Evolutionary conservation across 53 echinoderm and acorn worm species (phyloP), one percentile per base, ranked within the genome.

Genomic region (Hippasteria phrygiana): DNA sequence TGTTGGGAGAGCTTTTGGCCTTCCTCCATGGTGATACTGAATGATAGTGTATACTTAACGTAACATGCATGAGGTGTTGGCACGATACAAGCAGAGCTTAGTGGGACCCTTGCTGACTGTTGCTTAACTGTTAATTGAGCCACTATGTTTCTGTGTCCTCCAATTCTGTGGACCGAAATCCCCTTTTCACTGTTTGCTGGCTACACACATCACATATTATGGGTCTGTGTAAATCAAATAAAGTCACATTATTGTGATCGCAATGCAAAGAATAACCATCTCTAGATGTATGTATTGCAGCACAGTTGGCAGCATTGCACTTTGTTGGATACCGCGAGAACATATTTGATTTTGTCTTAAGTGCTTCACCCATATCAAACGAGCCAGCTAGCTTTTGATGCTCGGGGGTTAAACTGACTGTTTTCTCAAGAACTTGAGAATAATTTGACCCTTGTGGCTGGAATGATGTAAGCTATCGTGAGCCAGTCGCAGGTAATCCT

Each of bases 71-170:
- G 65, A 13, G 16, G 31, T 81, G 81, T 65, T 81, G 64, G 81
- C 33, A 64, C 81, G 65, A 81, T 65, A 64, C 63, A 63, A 90
- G 74, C 71, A 91, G 38, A 54, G 87, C 54, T 76, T 91, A 47
- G 78, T 33, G 5, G 62, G 35, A 42, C 14, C 63, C 73, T 82
- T 92, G 66, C 3, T 48, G 40, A 55, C 74, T 28, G 36, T 29
- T 63, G 51, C 81, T 88, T 80, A 74, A 88, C 88, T 80, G 88
- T 88, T 92, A 88, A 92, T 92, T 92, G 74, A 88, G 81, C 88
- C 67, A 64, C 70, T 92, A 78, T 88, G 92, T 92, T 88, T 88
- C 81, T 72, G 63, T 92, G 92, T 92, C 13, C 46, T 12, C 16
- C 14, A 51, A 20, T 51, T 51, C 20, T 51, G 51, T 12, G 80